A percentile compares a stretch with the other conserved stretches of the same genome.
Evolutionary conservation across 2,113 vertebrate species (phyloP).

Genomic region (Syngnathus scovelli): DNA sequence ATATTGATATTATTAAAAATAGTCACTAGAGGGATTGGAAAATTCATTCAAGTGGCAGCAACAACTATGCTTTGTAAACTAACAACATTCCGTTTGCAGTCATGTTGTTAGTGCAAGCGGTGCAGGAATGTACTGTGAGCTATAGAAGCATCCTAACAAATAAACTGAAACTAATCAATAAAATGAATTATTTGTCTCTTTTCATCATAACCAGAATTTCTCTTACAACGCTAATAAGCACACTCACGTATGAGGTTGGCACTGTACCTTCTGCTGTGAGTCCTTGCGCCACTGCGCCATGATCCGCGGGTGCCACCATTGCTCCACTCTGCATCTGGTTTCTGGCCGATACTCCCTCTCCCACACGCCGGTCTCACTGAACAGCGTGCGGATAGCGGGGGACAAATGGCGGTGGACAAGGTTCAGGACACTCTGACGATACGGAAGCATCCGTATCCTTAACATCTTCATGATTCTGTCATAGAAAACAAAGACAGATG

Average conservation of each 20-base stretch:
- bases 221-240: background rate
- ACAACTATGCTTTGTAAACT: background rate
- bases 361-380: conserved; percentile 86
- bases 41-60: background rate
- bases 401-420: background rate
- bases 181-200: background rate
- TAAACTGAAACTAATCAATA: background rate
- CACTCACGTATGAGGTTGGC: background rate
- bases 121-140: background rate
- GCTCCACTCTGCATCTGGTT: conserved; percentile 82
- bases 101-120: background rate
- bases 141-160: background rate
- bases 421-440: conserved; percentile 47
- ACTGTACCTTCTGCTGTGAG: conserved; percentile 73
- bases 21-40: background rate
- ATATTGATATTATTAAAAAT: background rate
- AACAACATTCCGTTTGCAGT: background rate
- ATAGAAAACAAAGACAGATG: conserved; percentile 20
- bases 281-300: conserved; percentile 73
- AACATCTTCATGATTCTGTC: conserved; percentile 66
- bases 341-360: conserved; percentile 77
- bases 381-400: conserved; percentile 67
- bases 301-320: conserved; percentile 82
- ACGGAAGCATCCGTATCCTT: conserved; percentile 48
- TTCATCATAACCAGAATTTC: background rate